Evolutionary conservation across 2,888 invertebrate species (phyloP).

Genomic region (Blastobasis lacticolella): DNA sequence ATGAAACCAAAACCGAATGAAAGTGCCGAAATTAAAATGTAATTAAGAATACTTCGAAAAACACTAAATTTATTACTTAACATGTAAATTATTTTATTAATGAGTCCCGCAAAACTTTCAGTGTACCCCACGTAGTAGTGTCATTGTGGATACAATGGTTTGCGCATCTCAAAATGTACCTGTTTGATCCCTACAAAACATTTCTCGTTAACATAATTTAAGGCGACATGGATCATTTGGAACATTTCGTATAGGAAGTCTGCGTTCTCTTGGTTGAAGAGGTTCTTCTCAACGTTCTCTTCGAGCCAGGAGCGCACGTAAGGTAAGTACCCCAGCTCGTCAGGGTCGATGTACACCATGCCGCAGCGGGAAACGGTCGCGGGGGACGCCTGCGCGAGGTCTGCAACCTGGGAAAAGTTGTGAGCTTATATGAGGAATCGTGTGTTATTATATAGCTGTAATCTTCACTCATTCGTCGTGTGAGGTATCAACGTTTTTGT

Average conservation of each 20-base stretch:
- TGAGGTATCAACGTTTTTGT: too few species aligned
- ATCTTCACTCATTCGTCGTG: too few species aligned
- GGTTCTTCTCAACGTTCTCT: slow-evolving; percentile 58
- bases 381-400: slow-evolving; percentile 91
- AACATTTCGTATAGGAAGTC: slow-evolving; percentile 81
- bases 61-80: too few species aligned
- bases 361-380: slow-evolving; percentile 90
- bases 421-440: too few species aligned
- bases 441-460: too few species aligned
- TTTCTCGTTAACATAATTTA: slow-evolving; percentile 78
- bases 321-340: slow-evolving; percentile 87
- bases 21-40: too few species aligned
- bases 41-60: too few species aligned
- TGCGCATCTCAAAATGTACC: slow-evolving; percentile 47
- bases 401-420: slow-evolving; percentile 74
- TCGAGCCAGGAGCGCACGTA: slow-evolving; percentile 85
- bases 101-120: too few species aligned
- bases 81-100: too few species aligned
- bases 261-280: slow-evolving; percentile 71
- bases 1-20: too few species aligned
- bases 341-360: slow-evolving; percentile 93
- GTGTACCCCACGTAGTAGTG: too few species aligned
- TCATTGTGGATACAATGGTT: too few species aligned
- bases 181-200: slow-evolving; percentile 84
- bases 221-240: slow-evolving; percentile 77